phyloP scores from a whole-genome alignment of 2,888 invertebrate species.

The Nemurella pictetii region DNA sequence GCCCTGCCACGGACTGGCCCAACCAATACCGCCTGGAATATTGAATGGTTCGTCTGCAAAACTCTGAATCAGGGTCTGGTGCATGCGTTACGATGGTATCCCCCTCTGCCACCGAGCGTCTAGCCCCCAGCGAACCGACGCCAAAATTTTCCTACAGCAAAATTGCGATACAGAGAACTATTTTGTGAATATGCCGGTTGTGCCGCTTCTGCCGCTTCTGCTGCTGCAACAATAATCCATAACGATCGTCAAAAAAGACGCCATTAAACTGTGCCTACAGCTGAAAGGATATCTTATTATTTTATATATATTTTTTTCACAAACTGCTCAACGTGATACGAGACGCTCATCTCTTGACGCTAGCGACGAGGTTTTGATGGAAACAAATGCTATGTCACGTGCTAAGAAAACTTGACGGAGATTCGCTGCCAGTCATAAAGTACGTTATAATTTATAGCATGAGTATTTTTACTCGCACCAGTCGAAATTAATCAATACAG shows the following conservation, averaged over 20 bases:
- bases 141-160: neutral
- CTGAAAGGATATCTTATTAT: neutral
- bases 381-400: too few relatives aligned
- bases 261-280: neutral
- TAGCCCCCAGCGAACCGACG: neutral
- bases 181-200: neutral
- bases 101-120: neutral
- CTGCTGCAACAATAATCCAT: neutral
- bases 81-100: neutral
- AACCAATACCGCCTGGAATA: neutral
- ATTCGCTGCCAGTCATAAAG: too few relatives aligned
- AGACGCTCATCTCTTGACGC: too few relatives aligned
- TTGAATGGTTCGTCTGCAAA: neutral
- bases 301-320: neutral
- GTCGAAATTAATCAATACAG: too few relatives aligned
- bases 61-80: neutral
- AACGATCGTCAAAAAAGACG: neutral
- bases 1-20: neutral
- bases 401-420: too few relatives aligned
- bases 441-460: too few relatives aligned
- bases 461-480: too few relatives aligned
- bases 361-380: too few relatives aligned
- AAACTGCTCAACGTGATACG: neutral
- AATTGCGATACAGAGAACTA: neutral
- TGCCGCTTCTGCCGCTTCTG: neutral